phyloP scores from a whole-genome alignment of 1,140 invertebrate genomes.

The Drosophila grimshawi region DNA sequence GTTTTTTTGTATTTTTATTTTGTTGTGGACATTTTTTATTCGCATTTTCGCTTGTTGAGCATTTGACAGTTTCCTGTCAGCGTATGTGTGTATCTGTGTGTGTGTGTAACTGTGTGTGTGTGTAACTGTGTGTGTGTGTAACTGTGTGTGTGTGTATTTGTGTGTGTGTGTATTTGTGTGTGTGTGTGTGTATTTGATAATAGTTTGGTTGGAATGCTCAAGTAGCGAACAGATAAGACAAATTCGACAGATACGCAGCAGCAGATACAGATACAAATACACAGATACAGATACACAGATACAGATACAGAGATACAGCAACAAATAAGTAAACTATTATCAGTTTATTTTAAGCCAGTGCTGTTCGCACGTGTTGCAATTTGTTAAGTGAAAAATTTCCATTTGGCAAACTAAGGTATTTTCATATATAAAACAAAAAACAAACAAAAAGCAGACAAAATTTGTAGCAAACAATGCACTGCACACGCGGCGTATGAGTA shows the following conservation, averaged over 20 bases:
- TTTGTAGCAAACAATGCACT: constrained; percentile 5
- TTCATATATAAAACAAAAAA: not conserved
- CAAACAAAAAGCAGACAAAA: not conserved
- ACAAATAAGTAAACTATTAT: constrained; percentile 11
- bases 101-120: too few relatives aligned
- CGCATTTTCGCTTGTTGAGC: not conserved
- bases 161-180: not conserved
- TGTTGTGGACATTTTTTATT: constrained; percentile 7
- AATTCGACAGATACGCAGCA: not conserved
- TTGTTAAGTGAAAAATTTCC: constrained; percentile 14
- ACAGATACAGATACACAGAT: not conserved
- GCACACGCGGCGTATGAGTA: constrained; percentile 34
- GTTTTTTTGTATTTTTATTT: constrained; percentile 2
- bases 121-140: not conserved
- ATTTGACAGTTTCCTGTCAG: constrained; percentile 3
- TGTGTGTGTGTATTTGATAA: not conserved
- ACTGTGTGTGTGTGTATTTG: not conserved
- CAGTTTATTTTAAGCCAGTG: constrained; percentile 2
- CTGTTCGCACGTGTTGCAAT: constrained; percentile 23
- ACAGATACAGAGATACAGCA: not conserved
- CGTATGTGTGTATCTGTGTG: not conserved
- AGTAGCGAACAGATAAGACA: constrained; percentile 19
- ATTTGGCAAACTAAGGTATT: not conserved
- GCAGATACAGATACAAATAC: too few relatives aligned
- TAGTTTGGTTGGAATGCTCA: constrained; percentile 12